phyloP scores from a whole-genome alignment of 2,888 invertebrate genomes.

The Plebejus melissa region DNA sequence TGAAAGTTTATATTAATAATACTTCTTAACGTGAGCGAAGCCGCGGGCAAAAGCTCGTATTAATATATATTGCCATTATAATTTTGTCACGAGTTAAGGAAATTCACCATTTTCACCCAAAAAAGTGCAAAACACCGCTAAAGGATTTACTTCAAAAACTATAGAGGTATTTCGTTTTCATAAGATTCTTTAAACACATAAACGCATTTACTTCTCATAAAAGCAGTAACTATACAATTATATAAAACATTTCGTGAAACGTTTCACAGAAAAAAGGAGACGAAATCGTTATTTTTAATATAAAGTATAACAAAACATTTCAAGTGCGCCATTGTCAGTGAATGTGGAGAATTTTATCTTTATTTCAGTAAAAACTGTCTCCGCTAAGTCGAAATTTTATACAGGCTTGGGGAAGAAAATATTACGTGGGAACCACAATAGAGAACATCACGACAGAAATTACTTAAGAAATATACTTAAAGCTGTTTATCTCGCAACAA shows the following conservation, averaged over 20 bases:
- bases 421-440: slow-evolving; percentile 45
- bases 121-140: too few species aligned
- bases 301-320: slow-evolving; percentile 30
- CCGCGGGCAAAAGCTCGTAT: too few species aligned
- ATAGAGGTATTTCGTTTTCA: too few species aligned
- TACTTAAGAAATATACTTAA: slow-evolving; percentile 49
- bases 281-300: slow-evolving; percentile 23
- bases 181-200: neutral
- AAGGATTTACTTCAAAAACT: too few species aligned
- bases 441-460: slow-evolving; percentile 51
- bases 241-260: slow-evolving; percentile 15
- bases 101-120: too few species aligned
- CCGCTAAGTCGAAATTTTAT: slow-evolving; percentile 38
- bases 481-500: slow-evolving; percentile 39
- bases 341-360: slow-evolving; percentile 35
- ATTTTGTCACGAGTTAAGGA: too few species aligned
- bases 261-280: neutral
- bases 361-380: slow-evolving; percentile 34
- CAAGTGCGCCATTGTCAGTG: slow-evolving; percentile 32
- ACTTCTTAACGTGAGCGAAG: too few species aligned
- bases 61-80: too few species aligned
- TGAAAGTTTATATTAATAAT: too few species aligned
- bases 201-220: neutral
- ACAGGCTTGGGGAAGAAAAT: slow-evolving; percentile 37
- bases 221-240: slow-evolving; percentile 6